phyloP scores from a whole-genome alignment of 2,888 invertebrate species.

The Macrosiphum euphorbiae region DNA sequence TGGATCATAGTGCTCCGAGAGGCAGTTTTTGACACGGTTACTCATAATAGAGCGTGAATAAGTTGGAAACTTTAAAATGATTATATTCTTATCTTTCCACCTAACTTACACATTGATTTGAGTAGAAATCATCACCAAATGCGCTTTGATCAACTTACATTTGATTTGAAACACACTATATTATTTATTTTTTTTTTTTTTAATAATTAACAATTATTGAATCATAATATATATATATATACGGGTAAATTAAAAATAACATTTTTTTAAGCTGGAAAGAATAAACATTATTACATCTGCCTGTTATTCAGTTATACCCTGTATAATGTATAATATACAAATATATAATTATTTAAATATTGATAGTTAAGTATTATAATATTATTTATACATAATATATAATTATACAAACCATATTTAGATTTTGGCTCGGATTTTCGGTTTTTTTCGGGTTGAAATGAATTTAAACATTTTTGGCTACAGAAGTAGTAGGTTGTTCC shows the following conservation, averaged over 20 bases:
- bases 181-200: too few relatives aligned
- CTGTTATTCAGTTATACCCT: neutral
- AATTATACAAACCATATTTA: constrained; percentile 39
- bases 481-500: constrained; percentile 30
- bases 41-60: too few relatives aligned
- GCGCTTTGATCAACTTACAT: too few relatives aligned
- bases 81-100: too few relatives aligned
- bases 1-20: too few relatives aligned
- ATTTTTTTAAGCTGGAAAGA: neutral
- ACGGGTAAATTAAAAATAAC: neutral
- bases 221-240: too few relatives aligned
- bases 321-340: neutral
- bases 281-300: neutral
- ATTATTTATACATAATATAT: neutral
- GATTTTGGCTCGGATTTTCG: constrained; percentile 38
- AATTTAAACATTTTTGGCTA: constrained; percentile 51
- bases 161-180: too few relatives aligned
- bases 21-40: too few relatives aligned
- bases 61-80: too few relatives aligned
- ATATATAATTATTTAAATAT: neutral
- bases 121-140: too few relatives aligned
- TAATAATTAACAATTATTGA: too few relatives aligned
- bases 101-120: too few relatives aligned
- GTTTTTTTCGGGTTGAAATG: constrained; percentile 37
- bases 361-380: neutral